A percentile compares a stretch with the other conserved stretches of the same genome.
Evolutionary conservation across 2,797 vertebrate species (phyloP).

Genomic region (Jordanella pulchra): DNA sequence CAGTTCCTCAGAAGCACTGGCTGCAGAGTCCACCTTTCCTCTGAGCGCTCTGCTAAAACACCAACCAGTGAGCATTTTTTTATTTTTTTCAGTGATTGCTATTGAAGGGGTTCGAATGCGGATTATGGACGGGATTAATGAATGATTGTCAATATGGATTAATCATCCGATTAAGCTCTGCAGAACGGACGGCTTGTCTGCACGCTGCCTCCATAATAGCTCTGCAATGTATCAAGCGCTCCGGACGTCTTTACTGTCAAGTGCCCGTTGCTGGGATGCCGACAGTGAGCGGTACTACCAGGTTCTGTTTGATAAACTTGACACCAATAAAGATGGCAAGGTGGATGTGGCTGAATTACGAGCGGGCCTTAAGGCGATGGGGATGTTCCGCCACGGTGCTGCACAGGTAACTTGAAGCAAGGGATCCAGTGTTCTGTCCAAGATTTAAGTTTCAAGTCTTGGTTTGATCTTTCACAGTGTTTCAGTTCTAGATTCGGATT

Average conservation of each 20-base stretch:
- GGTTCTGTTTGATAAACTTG: slow-evolving; percentile 86
- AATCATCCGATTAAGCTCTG: slow-evolving; percentile 17
- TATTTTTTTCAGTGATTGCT: no score
- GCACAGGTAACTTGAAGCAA: slow-evolving; percentile 82
- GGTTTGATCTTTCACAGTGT: slow-evolving; percentile 22
- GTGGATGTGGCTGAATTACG: slow-evolving; percentile 91
- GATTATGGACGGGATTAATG: slow-evolving; percentile 4
- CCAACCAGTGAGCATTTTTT: neutral
- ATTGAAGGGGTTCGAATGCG: neutral
- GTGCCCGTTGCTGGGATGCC: slow-evolving; percentile 80
- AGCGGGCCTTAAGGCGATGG: slow-evolving; percentile 85
- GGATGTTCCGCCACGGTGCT: slow-evolving; percentile 86
- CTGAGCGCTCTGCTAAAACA: slow-evolving; percentile 1
- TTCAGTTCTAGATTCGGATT: neutral
- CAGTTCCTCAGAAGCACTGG: slow-evolving; percentile 39
- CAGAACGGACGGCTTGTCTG: slow-evolving; percentile 9
- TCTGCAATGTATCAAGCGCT: slow-evolving; percentile 61
- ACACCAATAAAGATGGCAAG: slow-evolving; percentile 89
- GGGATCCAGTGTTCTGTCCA: neutral
- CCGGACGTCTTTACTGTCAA: slow-evolving; percentile 66
- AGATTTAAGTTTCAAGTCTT: slow-evolving; percentile 18
- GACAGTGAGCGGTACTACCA: slow-evolving; percentile 79
- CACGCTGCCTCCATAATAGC: slow-evolving; percentile 27
- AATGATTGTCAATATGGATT: slow-evolving; percentile 30
- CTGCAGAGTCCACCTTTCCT: slow-evolving; percentile 15